Percentiles rank a stretch among this genome's conserved stretches.
phyloP scores from a whole-genome alignment of 2,888 invertebrate species.

The Drymonia ruficornis region DNA sequence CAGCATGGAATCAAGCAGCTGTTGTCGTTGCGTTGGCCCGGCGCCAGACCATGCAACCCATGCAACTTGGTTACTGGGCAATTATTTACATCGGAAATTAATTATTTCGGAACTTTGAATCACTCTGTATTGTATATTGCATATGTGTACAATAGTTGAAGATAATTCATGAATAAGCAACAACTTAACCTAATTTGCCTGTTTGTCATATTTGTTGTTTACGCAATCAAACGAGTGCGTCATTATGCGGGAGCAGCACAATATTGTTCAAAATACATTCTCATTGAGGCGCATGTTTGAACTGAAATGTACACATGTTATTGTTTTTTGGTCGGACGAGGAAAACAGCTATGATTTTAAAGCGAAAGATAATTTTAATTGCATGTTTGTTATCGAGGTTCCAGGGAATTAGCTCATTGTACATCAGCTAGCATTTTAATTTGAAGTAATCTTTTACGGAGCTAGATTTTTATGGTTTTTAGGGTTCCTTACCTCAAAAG shows the following conservation, averaged over 20 bases:
- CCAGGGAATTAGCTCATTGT: no score
- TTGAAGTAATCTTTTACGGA: no score
- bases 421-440: no score
- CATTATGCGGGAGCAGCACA: background rate
- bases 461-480: no score
- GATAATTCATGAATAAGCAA: background rate
- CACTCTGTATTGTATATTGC: no score
- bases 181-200: slow-evolving; percentile 4
- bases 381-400: no score
- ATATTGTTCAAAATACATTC: slow-evolving; percentile 2
- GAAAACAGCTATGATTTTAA: background rate
- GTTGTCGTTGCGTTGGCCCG: background rate
- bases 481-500: no score
- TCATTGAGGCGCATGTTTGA: background rate
- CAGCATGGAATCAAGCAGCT: background rate
- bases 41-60: background rate
- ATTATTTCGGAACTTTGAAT: no score
- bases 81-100: slow-evolving; percentile 2
- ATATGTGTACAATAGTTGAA: background rate
- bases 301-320: slow-evolving; percentile 2
- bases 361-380: background rate
- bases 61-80: background rate
- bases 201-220: background rate
- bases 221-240: background rate
- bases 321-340: background rate